Conservation (phyloP, 2,113 vertebrate genomes). For the Bufo bufo region DNA sequence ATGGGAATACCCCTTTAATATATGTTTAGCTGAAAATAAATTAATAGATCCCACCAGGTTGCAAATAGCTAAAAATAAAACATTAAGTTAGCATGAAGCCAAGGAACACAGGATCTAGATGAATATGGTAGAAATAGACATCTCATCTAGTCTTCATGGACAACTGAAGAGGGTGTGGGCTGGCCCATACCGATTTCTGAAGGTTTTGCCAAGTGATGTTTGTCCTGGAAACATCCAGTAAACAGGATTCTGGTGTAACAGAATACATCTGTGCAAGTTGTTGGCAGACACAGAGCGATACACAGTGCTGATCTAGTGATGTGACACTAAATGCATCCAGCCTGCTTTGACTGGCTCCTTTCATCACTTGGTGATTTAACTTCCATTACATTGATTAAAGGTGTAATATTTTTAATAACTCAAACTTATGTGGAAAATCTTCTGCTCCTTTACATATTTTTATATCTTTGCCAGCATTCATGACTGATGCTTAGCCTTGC, state of each 20-base stretch:
- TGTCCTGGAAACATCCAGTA: constrained; percentile 39
- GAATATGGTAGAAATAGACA: too few species aligned
- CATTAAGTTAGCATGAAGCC: too few species aligned
- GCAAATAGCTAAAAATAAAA: too few species aligned
- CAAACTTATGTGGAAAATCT: constrained; percentile 5
- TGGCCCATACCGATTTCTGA: constrained; percentile 19
- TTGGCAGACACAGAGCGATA: constrained; percentile 17
- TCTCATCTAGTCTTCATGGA: background rate
- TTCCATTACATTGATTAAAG: constrained; percentile 18
- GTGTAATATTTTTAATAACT: constrained; percentile 20
- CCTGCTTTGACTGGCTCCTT: background rate
- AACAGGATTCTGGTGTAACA: constrained; percentile 36
- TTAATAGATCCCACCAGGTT: too few species aligned
- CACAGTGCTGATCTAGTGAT: constrained; percentile 30
- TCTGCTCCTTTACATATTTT: background rate
- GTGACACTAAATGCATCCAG: constrained; percentile 33
- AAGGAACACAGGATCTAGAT: too few species aligned
- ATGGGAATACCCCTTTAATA: too few species aligned
- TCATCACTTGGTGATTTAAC: constrained; percentile 11
- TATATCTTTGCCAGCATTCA: background rate
- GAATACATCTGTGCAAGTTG: constrained; percentile 40
- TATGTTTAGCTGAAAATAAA: too few species aligned
- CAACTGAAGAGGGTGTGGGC: background rate
- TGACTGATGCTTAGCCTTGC: background rate
- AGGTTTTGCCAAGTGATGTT: constrained; percentile 36